A percentile compares a stretch with the other conserved stretches of the same genome.
Evolutionary conservation across 2,888 invertebrate species (phyloP).

Genomic region (Polylopha cassiicola): DNA sequence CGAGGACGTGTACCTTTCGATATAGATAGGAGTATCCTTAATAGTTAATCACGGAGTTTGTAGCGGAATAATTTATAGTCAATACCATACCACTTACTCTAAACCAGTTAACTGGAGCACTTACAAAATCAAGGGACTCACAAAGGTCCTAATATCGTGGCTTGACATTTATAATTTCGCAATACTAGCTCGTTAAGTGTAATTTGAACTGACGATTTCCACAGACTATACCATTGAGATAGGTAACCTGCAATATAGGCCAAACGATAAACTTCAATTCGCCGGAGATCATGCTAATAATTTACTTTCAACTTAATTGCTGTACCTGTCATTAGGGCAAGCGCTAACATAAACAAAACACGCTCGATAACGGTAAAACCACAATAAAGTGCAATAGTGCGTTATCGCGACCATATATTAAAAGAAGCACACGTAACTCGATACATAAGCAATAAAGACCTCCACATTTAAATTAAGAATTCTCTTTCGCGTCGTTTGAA

Average conservation of each 20-base stretch:
- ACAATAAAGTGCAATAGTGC: background rate
- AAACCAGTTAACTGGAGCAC: too few relatives aligned
- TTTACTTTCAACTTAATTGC: slow-evolving; percentile 7
- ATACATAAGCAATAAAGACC: slow-evolving; percentile 17
- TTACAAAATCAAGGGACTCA: too few relatives aligned
- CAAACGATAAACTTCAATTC: slow-evolving; percentile 10
- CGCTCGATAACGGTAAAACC: background rate
- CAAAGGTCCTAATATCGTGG: slow-evolving; percentile 3
- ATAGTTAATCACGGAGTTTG: too few relatives aligned
- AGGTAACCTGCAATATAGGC: slow-evolving; percentile 8
- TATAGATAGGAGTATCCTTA: too few relatives aligned
- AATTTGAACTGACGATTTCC: slow-evolving; percentile 18
- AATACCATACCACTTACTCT: too few relatives aligned
- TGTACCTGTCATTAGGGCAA: slow-evolving; percentile 1
- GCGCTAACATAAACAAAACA: slow-evolving; percentile 2
- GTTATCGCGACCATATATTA: slow-evolving; percentile 1
- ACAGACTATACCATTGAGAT: slow-evolving; percentile 12
- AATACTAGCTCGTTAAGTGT: slow-evolving; percentile 11
- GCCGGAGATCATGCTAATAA: slow-evolving; percentile 8
- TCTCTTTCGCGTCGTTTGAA: slow-evolving; percentile 17
- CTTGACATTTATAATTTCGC: slow-evolving; percentile 7
- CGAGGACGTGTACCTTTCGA: too few relatives aligned
- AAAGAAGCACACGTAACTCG: background rate
- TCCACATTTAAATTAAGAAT: slow-evolving; percentile 19
- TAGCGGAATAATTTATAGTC: too few relatives aligned